phyloP scores from a whole-genome alignment of 2,113 vertebrate genomes.

The Lampris incognitus region DNA sequence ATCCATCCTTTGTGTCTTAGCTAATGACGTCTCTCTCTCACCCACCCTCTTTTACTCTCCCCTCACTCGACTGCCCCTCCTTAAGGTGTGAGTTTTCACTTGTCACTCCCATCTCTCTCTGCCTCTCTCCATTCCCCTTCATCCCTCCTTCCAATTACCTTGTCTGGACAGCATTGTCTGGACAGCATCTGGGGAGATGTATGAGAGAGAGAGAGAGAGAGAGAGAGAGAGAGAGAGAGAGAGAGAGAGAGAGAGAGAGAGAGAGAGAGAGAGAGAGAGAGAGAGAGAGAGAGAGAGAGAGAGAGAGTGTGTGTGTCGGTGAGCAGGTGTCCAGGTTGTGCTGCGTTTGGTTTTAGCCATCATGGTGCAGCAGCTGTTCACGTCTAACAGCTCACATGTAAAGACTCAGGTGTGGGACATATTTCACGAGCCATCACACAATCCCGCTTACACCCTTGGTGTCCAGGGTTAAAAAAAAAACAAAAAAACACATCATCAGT shows the following conservation, averaged over 20 bases:
- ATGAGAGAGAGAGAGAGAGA: no score
- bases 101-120: constrained; percentile 25
- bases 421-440: constrained; percentile 50
- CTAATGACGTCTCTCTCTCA: background rate
- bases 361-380: constrained; percentile 58
- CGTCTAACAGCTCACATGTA: constrained; percentile 54
- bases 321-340: constrained; percentile 49
- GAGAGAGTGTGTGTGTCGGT: constrained; percentile 3
- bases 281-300: background rate
- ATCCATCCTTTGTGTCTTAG: no score
- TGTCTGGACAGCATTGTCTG: constrained; percentile 27
- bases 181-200: constrained; percentile 49
- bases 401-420: constrained; percentile 52
- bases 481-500: constrained; percentile 1
- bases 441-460: constrained; percentile 42
- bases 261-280: no score
- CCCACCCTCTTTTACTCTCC: no score
- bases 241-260: background rate
- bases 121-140: constrained; percentile 19
- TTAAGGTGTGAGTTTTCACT: background rate
- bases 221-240: background rate
- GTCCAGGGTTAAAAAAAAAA: constrained; percentile 10
- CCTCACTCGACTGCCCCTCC: constrained; percentile 8
- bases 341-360: constrained; percentile 53
- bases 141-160: constrained; percentile 49